Base-by-base conservation (phyloP, 2,888 invertebrate species). In the Acrocera orbiculus region DNA sequence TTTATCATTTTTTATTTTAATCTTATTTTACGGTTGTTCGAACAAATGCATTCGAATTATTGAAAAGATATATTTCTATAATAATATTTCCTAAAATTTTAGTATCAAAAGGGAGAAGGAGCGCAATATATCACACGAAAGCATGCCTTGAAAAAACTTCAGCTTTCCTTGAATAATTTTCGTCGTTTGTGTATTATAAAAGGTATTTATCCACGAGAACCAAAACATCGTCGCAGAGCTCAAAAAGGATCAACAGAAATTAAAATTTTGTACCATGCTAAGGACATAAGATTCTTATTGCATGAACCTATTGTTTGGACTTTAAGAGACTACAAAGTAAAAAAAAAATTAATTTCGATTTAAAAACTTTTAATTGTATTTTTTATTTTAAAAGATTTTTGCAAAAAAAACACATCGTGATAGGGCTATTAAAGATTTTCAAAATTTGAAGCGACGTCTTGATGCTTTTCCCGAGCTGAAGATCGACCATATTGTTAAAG, bases 171-270 rank as follows among this genome's bases (percentile, higher is more conserved):
- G n/a, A 85, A 86, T 54, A 90, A 93, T 58, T 98, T 98, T 57
- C 73, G 96, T 35, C 73, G 85, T 39, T 63, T 96, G 53, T 96
- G 95, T 52, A 95, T 96, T 43, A 58, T 95, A 17, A 96, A 96
- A 66, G 98, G 98, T 4, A 87, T 99, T 35, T 96, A 96, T 60
- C 98, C 98, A 1, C 72, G 93, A 36, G 96, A 98, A 58, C 98
- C 98, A 0, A 73, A 80, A 38, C 87, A 95, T 57, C 75, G 90
- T 39, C 90, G 90, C 56, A 74, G 85, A 46, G 95, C 90, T 0
- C 90, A 92, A 53, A 85, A 83, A 56, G 96, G 96, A 16, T 73
- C 78, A 33, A 75, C 85, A 2, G 83, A 83, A 10, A 82, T 87
- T 33, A 89, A 87, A 63, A 90, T 90, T 2, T 67, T 90, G 32